These are phyloP conservation scores for Martes martes DNA, from an alignment of 2,113 vertebrate genomes.

Conservation along the genomic window DNA sequence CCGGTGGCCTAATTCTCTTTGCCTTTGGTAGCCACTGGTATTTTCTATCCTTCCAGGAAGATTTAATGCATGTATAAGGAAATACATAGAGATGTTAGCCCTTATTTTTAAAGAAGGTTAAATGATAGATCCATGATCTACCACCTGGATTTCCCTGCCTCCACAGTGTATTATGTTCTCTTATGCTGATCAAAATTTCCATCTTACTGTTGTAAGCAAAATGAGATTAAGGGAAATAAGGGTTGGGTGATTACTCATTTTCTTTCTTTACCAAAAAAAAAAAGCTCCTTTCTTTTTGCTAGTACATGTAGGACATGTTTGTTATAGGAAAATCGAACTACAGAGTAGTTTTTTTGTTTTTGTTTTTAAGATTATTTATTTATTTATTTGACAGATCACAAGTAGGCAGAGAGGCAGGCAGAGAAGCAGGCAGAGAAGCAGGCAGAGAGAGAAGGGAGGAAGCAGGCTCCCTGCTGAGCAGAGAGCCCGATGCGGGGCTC, in stretches of 20 bases:
- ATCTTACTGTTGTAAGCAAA: neutral
- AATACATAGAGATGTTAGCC: neutral
- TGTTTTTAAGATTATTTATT: too few species aligned
- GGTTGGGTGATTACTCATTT: neutral
- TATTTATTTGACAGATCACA: too few species aligned
- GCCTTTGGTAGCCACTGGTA: neutral
- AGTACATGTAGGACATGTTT: neutral
- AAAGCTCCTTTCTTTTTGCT: neutral
- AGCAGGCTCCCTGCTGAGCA: too few species aligned
- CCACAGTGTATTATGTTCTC: neutral
- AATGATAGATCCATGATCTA: neutral
- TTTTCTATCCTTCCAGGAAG: neutral
- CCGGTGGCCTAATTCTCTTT: neutral
- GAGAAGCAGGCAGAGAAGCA: too few species aligned
- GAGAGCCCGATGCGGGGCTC: too few species aligned
- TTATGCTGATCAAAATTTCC: neutral
- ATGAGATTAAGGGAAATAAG: neutral
- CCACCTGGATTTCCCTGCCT: neutral
- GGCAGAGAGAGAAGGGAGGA: too few species aligned
- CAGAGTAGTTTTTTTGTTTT: neutral
- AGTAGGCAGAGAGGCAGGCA: too few species aligned
- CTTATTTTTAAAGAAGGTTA: conserved; percentile 26
- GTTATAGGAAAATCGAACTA: neutral
- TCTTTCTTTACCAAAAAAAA: neutral
- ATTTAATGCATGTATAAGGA: neutral